A percentile compares a stretch with the other conserved stretches of the same genome.
Conservation (phyloP, 2,113 vertebrate species). For the Tupaia chinensis region DNA sequence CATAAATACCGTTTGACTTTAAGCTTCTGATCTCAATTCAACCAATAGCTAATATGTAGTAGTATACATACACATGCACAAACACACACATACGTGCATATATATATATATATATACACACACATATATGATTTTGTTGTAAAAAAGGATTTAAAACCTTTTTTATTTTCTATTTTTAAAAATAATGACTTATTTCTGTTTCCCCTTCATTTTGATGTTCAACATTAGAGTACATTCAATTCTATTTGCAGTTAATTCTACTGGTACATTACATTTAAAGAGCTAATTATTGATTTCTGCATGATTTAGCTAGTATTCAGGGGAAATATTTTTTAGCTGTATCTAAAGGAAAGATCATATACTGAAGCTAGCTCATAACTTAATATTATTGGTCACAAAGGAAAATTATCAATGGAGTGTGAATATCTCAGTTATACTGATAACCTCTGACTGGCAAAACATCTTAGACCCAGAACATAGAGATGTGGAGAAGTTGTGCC, state of each 20-base stretch:
- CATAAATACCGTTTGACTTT: no score
- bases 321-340: neutral
- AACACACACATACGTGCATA: no score
- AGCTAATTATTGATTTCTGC: slow-evolving; percentile 16
- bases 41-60: no score
- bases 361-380: neutral
- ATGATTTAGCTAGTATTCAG: slow-evolving; percentile 27
- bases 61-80: no score
- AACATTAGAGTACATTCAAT: slow-evolving; percentile 37
- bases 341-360: slow-evolving; percentile 25
- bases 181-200: neutral
- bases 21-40: no score
- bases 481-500: neutral
- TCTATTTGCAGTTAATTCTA: slow-evolving; percentile 56
- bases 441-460: neutral
- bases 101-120: neutral
- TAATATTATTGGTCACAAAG: slow-evolving; percentile 6
- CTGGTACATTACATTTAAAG: slow-evolving; percentile 3
- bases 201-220: slow-evolving; percentile 16
- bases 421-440: neutral
- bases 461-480: neutral
- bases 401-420: neutral
- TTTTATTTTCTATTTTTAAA: slow-evolving; percentile 30
- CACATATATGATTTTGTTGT: neutral
- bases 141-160: slow-evolving; percentile 10